Evolutionary conservation across 1,140 invertebrate species (phyloP).

Genomic region (Drosophila mojavensis): DNA sequence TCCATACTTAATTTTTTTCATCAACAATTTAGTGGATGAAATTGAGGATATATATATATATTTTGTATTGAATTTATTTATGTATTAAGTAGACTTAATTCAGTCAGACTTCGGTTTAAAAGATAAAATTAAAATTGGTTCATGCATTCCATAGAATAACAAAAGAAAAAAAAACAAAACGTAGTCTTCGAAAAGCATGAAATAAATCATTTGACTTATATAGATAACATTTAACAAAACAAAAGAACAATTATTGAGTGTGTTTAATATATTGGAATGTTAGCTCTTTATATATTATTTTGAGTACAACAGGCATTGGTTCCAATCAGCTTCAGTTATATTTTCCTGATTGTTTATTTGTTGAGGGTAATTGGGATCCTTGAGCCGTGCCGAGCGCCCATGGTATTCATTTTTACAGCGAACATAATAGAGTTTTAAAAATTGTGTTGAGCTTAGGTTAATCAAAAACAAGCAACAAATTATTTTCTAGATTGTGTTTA

Average conservation of each 20-base stretch:
- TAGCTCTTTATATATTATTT: not conserved
- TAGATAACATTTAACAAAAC: not conserved
- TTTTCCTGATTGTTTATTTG: not conserved
- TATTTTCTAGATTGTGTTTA: constrained; percentile 32
- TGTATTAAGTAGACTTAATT: constrained; percentile 36
- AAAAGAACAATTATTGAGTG: not conserved
- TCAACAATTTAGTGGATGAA: constrained; percentile 24
- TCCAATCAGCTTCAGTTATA: not conserved
- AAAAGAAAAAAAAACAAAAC: constrained; percentile 19
- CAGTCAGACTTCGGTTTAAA: constrained; percentile 23
- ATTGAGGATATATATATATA: constrained; percentile 35
- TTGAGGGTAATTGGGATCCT: constrained; percentile 6
- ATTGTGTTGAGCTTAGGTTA: constrained; percentile 31
- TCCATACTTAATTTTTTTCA: constrained; percentile 22
- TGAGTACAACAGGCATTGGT: not conserved
- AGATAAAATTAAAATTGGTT: constrained; percentile 54
- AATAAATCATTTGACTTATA: constrained; percentile 9
- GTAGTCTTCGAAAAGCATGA: constrained; percentile 36
- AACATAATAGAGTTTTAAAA: constrained; percentile 2
- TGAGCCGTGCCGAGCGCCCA: not conserved
- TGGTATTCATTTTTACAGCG: constrained; percentile 10
- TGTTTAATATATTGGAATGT: constrained; percentile 3
- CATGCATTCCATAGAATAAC: constrained; percentile 65
- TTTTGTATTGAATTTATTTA: constrained; percentile 48
- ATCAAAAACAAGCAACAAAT: constrained; percentile 22